Evolutionary conservation across 2,797 vertebrate genomes (phyloP), one percentile per base, ranked within the genome.

Genomic region (Artibeus jamaicensis): DNA sequence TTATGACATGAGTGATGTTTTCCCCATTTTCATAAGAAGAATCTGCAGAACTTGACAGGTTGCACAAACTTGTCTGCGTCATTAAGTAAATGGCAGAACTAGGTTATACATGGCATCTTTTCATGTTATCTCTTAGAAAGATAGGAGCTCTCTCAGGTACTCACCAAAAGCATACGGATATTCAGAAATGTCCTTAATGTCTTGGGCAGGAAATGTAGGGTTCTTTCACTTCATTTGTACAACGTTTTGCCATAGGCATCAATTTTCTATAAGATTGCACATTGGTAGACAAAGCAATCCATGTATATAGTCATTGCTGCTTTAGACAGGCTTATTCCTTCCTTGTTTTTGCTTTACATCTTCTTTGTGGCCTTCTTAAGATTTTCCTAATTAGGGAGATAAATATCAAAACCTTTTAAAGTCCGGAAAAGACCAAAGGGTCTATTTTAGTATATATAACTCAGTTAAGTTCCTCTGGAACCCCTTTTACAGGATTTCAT

Each of bases 401-500:
- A 65, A 78, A 37, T 70, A n/a, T 48, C 34, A 74, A 89, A 42
- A 89, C 9, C 18, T 78, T 92, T 55, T 19, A n/a, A 65, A 73
- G 48, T 67, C 44, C 68, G 14, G 18, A 59, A 32, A 32, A 90
- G 68, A 42, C 21, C 57, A 81, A 50, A 86, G 57, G 67, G 29
- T 4, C 7, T 74, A 5, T 93, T 90, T 83, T 39, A 57, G 34
- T 11, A 50, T 26, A 7, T 74, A 14, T 73, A 50, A 84, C 50
- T 62, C 62, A 2, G 32, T 26, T 71, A n/a, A 62, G 65, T 83
- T 78, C 18, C 19, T 86, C 29, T 44, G 68, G 2, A 9, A 71
- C 26, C 10, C 10, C 24, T 65, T 93, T 70, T 32, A 55, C 62
- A 93, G 89, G 82, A 87, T 78, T 93, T 96, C 76, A 55, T 94